Evolutionary conservation across 2,888 invertebrate genomes (phyloP).

Genomic region (Lasiommata megera): DNA sequence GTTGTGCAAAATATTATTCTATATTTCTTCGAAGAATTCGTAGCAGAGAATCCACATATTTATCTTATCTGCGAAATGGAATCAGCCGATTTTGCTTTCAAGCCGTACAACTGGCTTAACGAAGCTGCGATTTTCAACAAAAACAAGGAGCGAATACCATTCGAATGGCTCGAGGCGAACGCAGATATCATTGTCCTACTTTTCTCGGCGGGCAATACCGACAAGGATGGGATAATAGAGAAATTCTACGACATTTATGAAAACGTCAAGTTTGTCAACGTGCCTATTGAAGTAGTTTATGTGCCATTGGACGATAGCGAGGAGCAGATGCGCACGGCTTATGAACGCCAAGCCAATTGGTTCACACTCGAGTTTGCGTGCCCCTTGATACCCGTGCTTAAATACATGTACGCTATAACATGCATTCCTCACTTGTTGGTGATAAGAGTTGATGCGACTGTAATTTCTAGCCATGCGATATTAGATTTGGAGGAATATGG

Average conservation of each 20-base stretch:
- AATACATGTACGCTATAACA: slow-evolving; percentile 54
- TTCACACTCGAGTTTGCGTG: slow-evolving; percentile 58
- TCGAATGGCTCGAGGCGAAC: slow-evolving; percentile 52
- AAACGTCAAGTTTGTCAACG: slow-evolving; percentile 50
- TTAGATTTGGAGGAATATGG: slow-evolving; percentile 59
- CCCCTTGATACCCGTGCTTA: slow-evolving; percentile 48
- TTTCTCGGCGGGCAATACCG: slow-evolving; percentile 53
- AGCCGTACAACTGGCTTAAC: slow-evolving; percentile 53
- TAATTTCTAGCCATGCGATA: slow-evolving; percentile 56
- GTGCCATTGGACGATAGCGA: slow-evolving; percentile 58
- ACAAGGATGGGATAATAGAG: slow-evolving; percentile 51
- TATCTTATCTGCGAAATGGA: slow-evolving; percentile 15
- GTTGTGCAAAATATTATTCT: no score
- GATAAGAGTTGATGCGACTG: slow-evolving; percentile 47
- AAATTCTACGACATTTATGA: slow-evolving; percentile 67
- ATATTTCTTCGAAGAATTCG: no score
- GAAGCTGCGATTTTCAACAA: slow-evolving; percentile 54
- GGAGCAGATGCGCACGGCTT: slow-evolving; percentile 45
- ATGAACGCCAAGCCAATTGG: slow-evolving; percentile 66
- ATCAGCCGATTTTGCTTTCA: slow-evolving; percentile 28
- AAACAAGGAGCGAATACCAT: slow-evolving; percentile 41
- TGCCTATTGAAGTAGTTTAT: slow-evolving; percentile 68
- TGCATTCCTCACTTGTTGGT: slow-evolving; percentile 57
- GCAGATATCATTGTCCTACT: slow-evolving; percentile 55
- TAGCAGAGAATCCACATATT: no score